Evolutionary conservation across 2,797 vertebrate genomes (phyloP).

Genomic region (Emydoidea blandingii): DNA sequence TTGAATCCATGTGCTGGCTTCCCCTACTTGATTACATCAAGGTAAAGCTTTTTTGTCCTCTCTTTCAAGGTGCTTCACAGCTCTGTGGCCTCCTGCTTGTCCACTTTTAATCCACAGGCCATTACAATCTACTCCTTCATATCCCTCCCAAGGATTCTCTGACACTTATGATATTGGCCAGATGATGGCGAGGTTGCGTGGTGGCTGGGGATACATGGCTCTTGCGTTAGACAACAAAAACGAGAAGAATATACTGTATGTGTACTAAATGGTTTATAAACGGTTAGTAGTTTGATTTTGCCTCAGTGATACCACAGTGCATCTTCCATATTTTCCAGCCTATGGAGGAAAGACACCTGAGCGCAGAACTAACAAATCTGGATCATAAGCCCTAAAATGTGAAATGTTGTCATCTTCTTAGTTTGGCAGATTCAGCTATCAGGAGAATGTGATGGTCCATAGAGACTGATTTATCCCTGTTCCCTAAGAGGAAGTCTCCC

Average conservation of each 20-base stretch:
- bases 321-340: neutral
- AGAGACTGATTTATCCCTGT: neutral
- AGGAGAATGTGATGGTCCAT: neutral
- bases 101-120: neutral
- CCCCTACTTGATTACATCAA: too few relatives aligned
- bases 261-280: neutral
- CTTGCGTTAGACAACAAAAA: neutral
- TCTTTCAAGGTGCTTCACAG: neutral
- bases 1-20: neutral
- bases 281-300: neutral
- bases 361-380: neutral
- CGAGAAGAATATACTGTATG: neutral
- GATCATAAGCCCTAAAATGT: neutral
- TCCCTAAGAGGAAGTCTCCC: fast-evolving
- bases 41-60: neutral
- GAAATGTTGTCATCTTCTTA: neutral
- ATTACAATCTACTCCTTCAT: neutral
- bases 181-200: neutral
- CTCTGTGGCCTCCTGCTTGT: neutral
- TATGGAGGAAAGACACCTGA: neutral
- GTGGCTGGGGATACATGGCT: neutral
- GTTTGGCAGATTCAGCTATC: neutral
- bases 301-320: neutral
- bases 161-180: neutral
- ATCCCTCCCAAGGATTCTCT: neutral